These are phyloP conservation scores for Apostichopus leukothele DNA, from an alignment of 53 echinoderm and acorn worm species.

Conservation along the genomic window DNA sequence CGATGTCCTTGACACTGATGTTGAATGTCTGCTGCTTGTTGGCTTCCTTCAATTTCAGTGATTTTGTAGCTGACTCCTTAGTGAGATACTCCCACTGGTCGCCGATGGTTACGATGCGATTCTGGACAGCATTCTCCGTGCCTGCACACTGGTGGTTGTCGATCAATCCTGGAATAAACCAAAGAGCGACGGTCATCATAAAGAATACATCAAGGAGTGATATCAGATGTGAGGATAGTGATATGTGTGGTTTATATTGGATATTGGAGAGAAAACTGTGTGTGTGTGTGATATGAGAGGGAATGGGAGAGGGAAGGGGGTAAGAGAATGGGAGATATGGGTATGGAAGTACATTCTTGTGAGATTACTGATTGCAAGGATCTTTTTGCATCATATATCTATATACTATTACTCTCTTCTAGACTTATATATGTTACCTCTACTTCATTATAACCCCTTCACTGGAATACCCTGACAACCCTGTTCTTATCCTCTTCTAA, in stretches of 20 bases:
- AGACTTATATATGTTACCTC: no score
- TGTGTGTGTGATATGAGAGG: no score
- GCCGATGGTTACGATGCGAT: slow-evolving; percentile 80
- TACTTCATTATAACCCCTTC: no score
- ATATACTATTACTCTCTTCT: no score
- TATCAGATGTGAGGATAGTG: neutral
- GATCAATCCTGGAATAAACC: slow-evolving; percentile 74
- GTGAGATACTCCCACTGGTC: slow-evolving; percentile 97
- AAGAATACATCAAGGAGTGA: no score
- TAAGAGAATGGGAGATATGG: no score
- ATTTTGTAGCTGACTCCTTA: slow-evolving; percentile 74
- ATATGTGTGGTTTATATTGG: neutral
- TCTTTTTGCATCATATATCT: no score
- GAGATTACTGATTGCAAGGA: no score
- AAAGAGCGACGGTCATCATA: neutral
- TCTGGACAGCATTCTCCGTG: slow-evolving; percentile 86
- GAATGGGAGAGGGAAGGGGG: no score
- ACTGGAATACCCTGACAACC: no score
- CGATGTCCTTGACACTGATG: slow-evolving; percentile 98
- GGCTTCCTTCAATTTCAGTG: slow-evolving; percentile 92
- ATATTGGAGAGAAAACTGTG: neutral
- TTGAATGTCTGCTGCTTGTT: slow-evolving; percentile 98
- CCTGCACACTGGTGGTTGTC: slow-evolving; percentile 98
- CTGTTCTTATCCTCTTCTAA: no score
- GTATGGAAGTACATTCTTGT: no score